Evolutionary conservation across 1,140 invertebrate genomes (phyloP).

Genomic region (Aphis gossypii): DNA sequence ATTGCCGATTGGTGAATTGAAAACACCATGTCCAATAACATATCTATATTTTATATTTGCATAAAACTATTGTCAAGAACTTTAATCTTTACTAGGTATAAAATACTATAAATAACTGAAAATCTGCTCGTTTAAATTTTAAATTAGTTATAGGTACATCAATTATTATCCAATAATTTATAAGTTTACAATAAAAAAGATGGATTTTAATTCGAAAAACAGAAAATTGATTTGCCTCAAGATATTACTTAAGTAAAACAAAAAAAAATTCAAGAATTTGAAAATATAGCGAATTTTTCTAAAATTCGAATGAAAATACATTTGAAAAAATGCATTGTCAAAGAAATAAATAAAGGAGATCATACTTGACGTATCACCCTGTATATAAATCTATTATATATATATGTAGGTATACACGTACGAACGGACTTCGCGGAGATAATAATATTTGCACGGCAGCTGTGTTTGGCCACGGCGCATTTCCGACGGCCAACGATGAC

Average conservation of each 20-base stretch:
- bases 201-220: neutral
- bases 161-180: no score
- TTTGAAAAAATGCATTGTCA: neutral
- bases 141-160: no score
- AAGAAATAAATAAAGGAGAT: neutral
- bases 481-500: neutral
- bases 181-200: neutral
- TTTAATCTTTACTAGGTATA: no score
- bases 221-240: neutral
- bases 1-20: no score
- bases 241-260: neutral
- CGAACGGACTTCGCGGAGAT: neutral
- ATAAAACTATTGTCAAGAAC: no score
- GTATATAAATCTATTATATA: neutral
- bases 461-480: neutral
- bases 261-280: neutral
- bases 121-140: no score
- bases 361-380: neutral
- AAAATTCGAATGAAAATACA: neutral
- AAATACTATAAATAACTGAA: no score
- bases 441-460: constrained; percentile 37
- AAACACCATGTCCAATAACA: no score
- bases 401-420: neutral
- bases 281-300: neutral
- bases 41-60: no score